Evolutionary conservation across 2,113 vertebrate genomes (phyloP), one percentile per base, ranked within the genome.

Genomic region (Amphiprion percula): DNA sequence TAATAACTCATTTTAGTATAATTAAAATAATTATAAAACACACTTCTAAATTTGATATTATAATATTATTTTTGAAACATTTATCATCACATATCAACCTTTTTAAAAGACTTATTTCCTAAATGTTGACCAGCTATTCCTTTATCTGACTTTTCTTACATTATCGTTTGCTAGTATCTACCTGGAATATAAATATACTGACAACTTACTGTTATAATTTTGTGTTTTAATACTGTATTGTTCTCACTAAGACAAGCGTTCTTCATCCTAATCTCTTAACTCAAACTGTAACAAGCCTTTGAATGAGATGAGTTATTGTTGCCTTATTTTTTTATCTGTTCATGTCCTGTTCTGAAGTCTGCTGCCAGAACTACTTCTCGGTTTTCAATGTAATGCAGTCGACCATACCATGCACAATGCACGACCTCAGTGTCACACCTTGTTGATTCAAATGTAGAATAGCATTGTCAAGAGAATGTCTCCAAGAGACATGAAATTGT

Each of bases 301-400:
- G 68, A 92, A 90, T 79, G 65, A 87, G 77, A 82, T 50, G n/a
- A 28, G 39, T 92, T 84, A 73, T 84, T 80, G 82, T 89, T 94
- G 94, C 90, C 91, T 94, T 93, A 90, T 93, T 91, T 84, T 83
- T 87, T 79, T 64, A 86, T 79, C 21, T 23, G 12, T 84, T 78
- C 9, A 61, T 85, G 77, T 88, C 65, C 65, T 79, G 62, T 78
- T 61, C 53, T 62, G 47, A 59, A 69, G 61, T 87, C 70, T 67
- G 86, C 89, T 91, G 90, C 88, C 87, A 91, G 90, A 89, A 85
- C 44, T 39, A 61, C 69, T 58, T 44, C 15, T 74, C 3, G 1
- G 28, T 70, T 74, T 66, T 67, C 52, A 12, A 75, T 80, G 41
- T 74, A 72, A 82, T 28, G 82, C 74, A 77, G 73, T 81, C 14